These are phyloP conservation scores for Amphipyra tragopoginis DNA, from an alignment of 2,888 invertebrate genomes.

Conservation along the genomic window DNA sequence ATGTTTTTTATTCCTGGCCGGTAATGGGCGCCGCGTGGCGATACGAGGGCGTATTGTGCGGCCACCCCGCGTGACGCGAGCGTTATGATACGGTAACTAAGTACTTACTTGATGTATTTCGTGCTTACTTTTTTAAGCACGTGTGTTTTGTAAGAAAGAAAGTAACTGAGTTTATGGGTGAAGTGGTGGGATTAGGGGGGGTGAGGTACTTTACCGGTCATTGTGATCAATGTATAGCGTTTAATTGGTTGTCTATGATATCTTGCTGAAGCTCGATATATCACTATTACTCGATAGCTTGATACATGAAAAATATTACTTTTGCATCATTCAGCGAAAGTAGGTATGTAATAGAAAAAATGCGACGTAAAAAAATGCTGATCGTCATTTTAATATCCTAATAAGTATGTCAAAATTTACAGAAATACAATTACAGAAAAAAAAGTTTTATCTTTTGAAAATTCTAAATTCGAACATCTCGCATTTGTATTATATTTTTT, in stretches of 20 bases:
- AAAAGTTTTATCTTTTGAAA: background rate
- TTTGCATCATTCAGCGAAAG: no score
- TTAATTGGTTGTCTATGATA: no score
- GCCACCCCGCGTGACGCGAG: slow-evolving; percentile 51
- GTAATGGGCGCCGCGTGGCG: slow-evolving; percentile 84
- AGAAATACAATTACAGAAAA: no score
- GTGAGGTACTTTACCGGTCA: slow-evolving; percentile 11
- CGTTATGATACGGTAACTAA: slow-evolving; percentile 58
- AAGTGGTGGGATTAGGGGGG: background rate
- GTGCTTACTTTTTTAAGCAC: slow-evolving; percentile 49
- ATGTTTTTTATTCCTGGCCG: slow-evolving; percentile 71
- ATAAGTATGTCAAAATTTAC: no score
- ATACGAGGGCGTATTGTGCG: slow-evolving; percentile 75
- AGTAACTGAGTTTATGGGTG: slow-evolving; percentile 11
- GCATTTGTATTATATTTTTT: slow-evolving; percentile 32
- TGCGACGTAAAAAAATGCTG: no score
- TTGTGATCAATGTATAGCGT: background rate
- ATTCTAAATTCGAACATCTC: slow-evolving; percentile 2
- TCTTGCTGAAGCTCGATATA: no score
- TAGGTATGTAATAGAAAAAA: no score
- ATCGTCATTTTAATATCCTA: no score
- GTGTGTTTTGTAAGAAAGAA: slow-evolving; percentile 47
- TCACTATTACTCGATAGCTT: no score
- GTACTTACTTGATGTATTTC: slow-evolving; percentile 29
- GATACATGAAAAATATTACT: no score